Percentiles rank a stretch among this genome's conserved stretches.
These are phyloP conservation scores for Drosophila acutilabella DNA, from an alignment of 2,888 invertebrate genomes.

Conservation along the genomic window DNA sequence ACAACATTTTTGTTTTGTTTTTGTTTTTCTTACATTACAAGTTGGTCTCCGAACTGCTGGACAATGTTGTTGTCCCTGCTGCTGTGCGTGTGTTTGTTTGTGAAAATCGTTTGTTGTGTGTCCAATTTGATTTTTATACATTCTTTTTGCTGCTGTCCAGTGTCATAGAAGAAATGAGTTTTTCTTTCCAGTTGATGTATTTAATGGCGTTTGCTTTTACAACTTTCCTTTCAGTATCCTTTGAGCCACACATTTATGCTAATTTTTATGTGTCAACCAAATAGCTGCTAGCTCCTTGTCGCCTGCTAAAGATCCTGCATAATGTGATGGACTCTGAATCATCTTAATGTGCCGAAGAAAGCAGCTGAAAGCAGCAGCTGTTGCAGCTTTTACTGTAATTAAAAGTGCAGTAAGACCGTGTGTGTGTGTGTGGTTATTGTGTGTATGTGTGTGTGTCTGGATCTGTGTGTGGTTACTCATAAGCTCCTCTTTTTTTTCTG, in stretches of 20 bases:
- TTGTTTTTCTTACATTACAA: constrained; percentile 78
- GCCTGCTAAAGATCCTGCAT: constrained; percentile 17
- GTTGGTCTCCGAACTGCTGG: constrained; percentile 67
- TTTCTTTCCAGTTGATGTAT: constrained; percentile 80
- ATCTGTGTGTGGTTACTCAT: constrained; percentile 30
- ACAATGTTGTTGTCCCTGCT: constrained; percentile 58
- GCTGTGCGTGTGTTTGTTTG: constrained; percentile 32
- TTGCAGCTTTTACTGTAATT: constrained; percentile 82
- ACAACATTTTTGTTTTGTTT: constrained; percentile 69
- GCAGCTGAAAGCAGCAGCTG: constrained; percentile 50
- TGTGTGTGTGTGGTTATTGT: constrained; percentile 28
- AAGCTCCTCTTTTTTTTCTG: constrained; percentile 15
- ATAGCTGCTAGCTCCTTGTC: constrained; percentile 29
- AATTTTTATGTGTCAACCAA: constrained; percentile 66
- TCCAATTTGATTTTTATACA: constrained; percentile 76
- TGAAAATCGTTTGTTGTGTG: constrained; percentile 66
- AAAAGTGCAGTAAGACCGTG: constrained; percentile 76
- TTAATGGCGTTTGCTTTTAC: constrained; percentile 81
- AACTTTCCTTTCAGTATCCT: constrained; percentile 56
- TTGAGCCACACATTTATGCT: constrained; percentile 67
- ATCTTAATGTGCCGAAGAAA: constrained; percentile 23
- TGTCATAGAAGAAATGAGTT: constrained; percentile 73
- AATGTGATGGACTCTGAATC: constrained; percentile 26
- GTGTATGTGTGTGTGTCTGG: constrained; percentile 21
- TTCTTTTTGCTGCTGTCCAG: constrained; percentile 37